A percentile compares a stretch with the other conserved stretches of the same genome.
Evolutionary conservation across 2,113 vertebrate genomes (phyloP).

Genomic region (Tinamus guttatus): DNA sequence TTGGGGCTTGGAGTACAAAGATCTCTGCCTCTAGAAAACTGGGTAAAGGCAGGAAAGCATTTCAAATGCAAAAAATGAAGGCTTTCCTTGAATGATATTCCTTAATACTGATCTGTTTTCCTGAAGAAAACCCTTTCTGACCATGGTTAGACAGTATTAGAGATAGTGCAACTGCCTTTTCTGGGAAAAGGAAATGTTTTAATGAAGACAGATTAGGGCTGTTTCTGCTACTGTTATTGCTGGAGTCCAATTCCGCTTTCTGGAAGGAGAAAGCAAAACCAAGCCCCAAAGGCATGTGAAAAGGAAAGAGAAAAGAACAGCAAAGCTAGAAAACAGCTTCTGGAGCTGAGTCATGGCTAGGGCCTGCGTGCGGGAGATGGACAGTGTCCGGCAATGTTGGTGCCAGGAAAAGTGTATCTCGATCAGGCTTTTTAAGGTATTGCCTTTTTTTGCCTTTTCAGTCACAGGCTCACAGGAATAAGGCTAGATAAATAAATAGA

Average conservation of each 20-base stretch:
- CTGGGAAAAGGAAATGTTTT: not conserved
- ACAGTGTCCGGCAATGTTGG: not conserved
- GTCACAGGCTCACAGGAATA: not conserved
- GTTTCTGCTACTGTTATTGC: conserved; percentile 32
- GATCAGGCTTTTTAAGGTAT: not conserved
- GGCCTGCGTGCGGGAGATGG: not conserved
- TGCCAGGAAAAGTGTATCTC: accelerated
- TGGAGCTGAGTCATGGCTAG: not conserved
- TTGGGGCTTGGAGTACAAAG: conserved; percentile 52
- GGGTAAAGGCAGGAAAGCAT: conserved; percentile 39
- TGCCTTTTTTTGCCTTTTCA: conserved; percentile 7
- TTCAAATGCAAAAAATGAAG: conserved; percentile 16
- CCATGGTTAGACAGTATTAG: not conserved
- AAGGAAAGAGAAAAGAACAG: not conserved
- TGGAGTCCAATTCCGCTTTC: not conserved
- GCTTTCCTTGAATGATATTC: not conserved
- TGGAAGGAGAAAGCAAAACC: conserved; percentile 22
- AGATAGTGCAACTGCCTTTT: not conserved
- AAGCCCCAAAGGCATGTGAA: not conserved
- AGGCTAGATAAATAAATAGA: not conserved
- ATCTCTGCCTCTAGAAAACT: conserved; percentile 46
- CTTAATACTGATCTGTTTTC: conserved; percentile 1
- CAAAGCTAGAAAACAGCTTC: not conserved
- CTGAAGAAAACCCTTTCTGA: not conserved
- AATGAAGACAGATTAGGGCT: not conserved